Percentiles rank a stretch among this genome's conserved stretches.
phyloP scores from a whole-genome alignment of 2,797 vertebrate species.

The Syngnathus acus region DNA sequence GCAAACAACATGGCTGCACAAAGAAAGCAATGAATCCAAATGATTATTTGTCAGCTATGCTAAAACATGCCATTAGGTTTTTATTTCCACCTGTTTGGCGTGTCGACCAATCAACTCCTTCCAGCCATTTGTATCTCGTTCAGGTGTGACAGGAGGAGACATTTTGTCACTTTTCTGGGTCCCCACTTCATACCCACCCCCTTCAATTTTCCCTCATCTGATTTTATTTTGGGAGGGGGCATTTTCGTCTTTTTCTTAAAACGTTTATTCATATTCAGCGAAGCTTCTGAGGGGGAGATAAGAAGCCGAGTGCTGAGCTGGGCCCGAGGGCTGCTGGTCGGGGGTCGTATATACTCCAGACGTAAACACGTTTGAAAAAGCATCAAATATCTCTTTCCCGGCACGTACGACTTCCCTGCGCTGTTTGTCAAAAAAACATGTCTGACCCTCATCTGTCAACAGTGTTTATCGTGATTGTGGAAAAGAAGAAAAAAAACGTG shows the following conservation, averaged over 20 bases:
- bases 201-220: no score
- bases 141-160: background rate
- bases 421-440: constrained; percentile 31
- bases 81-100: no score
- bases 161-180: constrained; percentile 24
- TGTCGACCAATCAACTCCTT: no score
- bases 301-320: constrained; percentile 55
- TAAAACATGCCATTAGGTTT: no score
- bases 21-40: background rate
- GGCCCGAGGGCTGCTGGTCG: constrained; percentile 36
- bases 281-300: constrained; percentile 54
- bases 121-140: no score
- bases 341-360: constrained; percentile 18
- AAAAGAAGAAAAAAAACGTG: background rate
- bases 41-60: background rate
- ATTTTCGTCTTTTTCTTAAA: background rate
- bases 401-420: constrained; percentile 1
- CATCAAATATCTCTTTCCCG: background rate
- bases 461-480: constrained; percentile 32
- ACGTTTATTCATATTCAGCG: constrained; percentile 58
- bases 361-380: constrained; percentile 2
- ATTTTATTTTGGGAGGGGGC: constrained; percentile 21
- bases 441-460: constrained; percentile 56
- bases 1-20: background rate
- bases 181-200: background rate